These are phyloP conservation scores for Nomada fucata DNA, from an alignment of 2,888 invertebrate species.

Conservation along the genomic window DNA sequence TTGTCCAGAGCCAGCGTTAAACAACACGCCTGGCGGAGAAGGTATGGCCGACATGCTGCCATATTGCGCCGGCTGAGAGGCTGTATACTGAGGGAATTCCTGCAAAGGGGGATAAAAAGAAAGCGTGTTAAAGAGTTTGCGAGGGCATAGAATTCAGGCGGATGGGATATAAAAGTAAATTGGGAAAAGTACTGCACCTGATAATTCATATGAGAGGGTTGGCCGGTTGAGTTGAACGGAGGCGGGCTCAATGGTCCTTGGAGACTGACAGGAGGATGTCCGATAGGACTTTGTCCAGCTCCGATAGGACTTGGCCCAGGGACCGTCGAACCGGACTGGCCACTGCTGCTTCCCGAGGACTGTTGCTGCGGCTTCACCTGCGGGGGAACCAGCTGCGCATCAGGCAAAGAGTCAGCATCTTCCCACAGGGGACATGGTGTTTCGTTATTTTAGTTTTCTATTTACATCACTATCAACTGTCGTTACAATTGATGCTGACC, in stretches of 20 bases:
- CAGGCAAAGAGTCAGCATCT: conserved; percentile 84
- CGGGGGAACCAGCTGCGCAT: conserved; percentile 85
- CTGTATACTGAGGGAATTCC: conserved; percentile 83
- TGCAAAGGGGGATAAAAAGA: conserved; percentile 70
- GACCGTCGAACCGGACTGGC: conserved; percentile 84
- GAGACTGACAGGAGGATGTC: conserved; percentile 88
- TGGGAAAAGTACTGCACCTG: conserved; percentile 84
- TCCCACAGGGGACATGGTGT: conserved; percentile 83
- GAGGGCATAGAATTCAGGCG: conserved; percentile 17
- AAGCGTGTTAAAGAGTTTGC: neutral
- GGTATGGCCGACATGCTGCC: conserved; percentile 94
- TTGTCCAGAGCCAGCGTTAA: conserved; percentile 90
- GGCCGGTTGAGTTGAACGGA: conserved; percentile 85
- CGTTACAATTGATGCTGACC: conserved; percentile 51
- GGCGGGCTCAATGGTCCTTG: conserved; percentile 85
- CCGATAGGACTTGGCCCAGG: conserved; percentile 83
- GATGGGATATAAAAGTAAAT: neutral
- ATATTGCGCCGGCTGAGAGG: conserved; percentile 87
- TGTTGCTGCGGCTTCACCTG: conserved; percentile 95
- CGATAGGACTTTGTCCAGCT: conserved; percentile 83
- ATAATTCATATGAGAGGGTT: conserved; percentile 88
- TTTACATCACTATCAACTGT: conserved; percentile 78
- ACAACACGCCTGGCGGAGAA: conserved; percentile 93
- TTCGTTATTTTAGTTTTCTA: conserved; percentile 73
- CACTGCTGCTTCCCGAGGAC: conserved; percentile 83